Percentiles rank a stretch among this genome's conserved stretches.
Conservation (phyloP, 2,888 invertebrate genomes). For the Amblyteles armatorius region DNA sequence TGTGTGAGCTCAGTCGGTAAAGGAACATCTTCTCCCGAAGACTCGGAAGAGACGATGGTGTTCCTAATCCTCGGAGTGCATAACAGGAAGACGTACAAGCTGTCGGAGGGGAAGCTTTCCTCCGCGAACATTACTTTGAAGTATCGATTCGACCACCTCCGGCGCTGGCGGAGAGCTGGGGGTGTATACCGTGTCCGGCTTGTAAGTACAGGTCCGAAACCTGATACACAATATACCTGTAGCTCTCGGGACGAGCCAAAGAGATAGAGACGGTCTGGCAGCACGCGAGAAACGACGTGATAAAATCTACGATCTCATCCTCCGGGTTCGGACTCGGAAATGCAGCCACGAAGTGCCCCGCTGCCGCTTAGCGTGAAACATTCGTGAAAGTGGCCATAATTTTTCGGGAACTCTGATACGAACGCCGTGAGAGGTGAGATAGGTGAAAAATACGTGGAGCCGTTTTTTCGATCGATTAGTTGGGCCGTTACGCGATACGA, state of each 20-base stretch:
- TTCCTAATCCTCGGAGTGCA: conserved; percentile 72
- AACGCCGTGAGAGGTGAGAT: background rate
- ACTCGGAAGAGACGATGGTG: conserved; percentile 38
- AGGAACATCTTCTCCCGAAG: conserved; percentile 24
- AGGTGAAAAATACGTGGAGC: background rate
- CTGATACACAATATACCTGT: conserved; percentile 48
- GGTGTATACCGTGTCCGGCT: background rate
- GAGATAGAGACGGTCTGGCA: conserved; percentile 4
- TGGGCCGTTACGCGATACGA: background rate
- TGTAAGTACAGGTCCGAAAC: conserved; percentile 26
- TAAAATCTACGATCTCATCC: conserved; percentile 49
- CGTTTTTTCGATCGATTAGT: background rate
- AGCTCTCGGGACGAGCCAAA: conserved; percentile 20
- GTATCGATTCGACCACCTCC: conserved; percentile 69
- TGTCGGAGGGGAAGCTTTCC: conserved; percentile 31
- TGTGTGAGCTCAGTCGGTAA: conserved; percentile 20
- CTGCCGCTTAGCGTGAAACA: conserved; percentile 3
- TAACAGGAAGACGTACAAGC: conserved; percentile 75
- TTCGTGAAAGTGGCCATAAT: conserved; percentile 39
- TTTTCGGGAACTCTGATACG: conserved; percentile 11
- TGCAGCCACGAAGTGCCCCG: conserved; percentile 19
- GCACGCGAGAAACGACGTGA: conserved; percentile 45
- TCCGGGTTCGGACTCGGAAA: conserved; percentile 17
- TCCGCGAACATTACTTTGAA: conserved; percentile 62
- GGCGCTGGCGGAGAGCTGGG: background rate